Base-by-base conservation (phyloP, 2,113 vertebrate species). In the Artemisiospiza belli region DNA sequence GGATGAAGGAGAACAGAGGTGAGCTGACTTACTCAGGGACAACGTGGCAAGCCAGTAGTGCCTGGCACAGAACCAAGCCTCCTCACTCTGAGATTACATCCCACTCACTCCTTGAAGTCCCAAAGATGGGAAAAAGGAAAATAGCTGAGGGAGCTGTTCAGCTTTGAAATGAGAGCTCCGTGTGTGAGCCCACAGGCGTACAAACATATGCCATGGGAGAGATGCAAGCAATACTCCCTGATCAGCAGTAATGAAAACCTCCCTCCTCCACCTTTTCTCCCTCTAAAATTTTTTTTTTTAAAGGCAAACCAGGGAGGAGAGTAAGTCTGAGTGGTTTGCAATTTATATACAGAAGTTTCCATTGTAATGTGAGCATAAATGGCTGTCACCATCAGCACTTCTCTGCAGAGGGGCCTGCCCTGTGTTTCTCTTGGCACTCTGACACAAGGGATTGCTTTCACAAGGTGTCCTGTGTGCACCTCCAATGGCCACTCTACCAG, bases 61-160 rank as follows among this genome's bases (percentile, higher is more conserved):
- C 83, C 92, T 95, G 93, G 93, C 94, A 92, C 37, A 33, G 72
- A 81, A 95, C 73, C 93, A 92, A 96, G n/a, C 68, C 92, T 96
- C 92, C 93, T 88, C 90, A 81, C 92, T 94, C 79, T 61, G 66
- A 86, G 83, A 94, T 87, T 96, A 57, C 94, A 95, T 89, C 96
- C 94, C 78, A 95, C 94, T 88, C 85, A 67, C 95, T 95, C 76
- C 93, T 90, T 95, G 90, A 94, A 96, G 93, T 93, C 93, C 94
- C 78, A 54, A 74, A 79, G 94, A 94, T 94, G 74, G 73, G 74
- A 96, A 97, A 97, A 97, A 92, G 87, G 91, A 92, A 96, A 96
- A 94, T 67, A 95, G 72, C 63, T 74, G 91, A 90, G 76, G 83
- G 83, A 92, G 96, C 80, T 90, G 83, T 68, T 95, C 92, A 76